Evolutionary conservation across 2,797 vertebrate species (phyloP).

Genomic region (Gymnopithys bicolor): DNA sequence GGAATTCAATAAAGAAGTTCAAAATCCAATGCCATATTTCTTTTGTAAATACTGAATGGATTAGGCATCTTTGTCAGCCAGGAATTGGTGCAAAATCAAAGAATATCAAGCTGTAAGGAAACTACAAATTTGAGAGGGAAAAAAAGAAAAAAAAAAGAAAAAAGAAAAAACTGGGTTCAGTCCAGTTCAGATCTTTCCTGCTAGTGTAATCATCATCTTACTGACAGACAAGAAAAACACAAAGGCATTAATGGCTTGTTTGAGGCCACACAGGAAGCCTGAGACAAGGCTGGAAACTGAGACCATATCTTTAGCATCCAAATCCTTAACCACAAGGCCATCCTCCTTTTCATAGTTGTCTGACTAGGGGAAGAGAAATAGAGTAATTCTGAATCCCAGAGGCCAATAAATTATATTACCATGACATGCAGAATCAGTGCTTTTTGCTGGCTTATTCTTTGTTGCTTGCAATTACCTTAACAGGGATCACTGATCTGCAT

Average conservation of each 20-base stretch:
- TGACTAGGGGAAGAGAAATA: slow-evolving; percentile 48
- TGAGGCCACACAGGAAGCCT: slow-evolving; percentile 68
- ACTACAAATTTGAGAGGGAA: background rate
- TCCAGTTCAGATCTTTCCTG: slow-evolving; percentile 42
- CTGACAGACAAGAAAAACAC: slow-evolving; percentile 60
- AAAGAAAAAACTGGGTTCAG: background rate
- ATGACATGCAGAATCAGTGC: slow-evolving; percentile 10
- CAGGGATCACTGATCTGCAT: background rate
- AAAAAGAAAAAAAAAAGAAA: no score
- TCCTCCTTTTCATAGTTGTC: slow-evolving; percentile 55
- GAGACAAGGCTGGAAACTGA: slow-evolving; percentile 45
- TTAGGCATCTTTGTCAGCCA: background rate
- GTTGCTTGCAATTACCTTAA: slow-evolving; percentile 31
- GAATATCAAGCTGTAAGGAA: background rate
- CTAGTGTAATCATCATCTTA: slow-evolving; percentile 51
- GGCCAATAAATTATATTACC: slow-evolving; percentile 24
- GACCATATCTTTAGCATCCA: slow-evolving; percentile 29
- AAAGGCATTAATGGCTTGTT: slow-evolving; percentile 63
- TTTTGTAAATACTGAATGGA: background rate
- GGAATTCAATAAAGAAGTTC: background rate
- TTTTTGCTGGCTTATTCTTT: background rate
- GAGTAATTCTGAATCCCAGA: slow-evolving; percentile 39
- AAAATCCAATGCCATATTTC: background rate
- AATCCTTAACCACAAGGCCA: slow-evolving; percentile 64
- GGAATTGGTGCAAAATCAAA: background rate